phyloP scores from a whole-genome alignment of 64 coral and sea anemone genomes.

The Montipora efflorescens region DNA sequence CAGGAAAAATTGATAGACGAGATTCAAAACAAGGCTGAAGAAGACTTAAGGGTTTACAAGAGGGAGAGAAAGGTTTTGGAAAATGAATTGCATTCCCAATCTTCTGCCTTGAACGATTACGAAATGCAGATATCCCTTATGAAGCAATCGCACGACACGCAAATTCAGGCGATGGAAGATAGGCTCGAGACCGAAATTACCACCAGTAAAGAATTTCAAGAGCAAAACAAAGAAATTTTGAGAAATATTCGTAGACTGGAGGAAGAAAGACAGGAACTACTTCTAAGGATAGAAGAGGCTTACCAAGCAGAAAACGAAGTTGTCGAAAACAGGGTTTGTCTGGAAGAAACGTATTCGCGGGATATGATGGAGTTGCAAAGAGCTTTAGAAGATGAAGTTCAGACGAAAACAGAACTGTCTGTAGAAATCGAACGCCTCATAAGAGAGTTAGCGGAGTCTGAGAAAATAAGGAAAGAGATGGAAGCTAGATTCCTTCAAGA shows the following conservation, averaged over 20 bases:
- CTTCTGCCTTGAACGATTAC: conserved; percentile 27
- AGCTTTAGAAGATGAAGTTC: conserved; percentile 73
- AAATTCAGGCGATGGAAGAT: conserved; percentile 64
- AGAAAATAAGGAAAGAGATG: conserved; percentile 66
- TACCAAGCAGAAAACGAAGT: conserved; percentile 82
- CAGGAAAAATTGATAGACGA: conserved; percentile 45
- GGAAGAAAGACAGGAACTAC: conserved; percentile 83
- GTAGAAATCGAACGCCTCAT: conserved; percentile 82
- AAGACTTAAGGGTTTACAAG: conserved; percentile 23
- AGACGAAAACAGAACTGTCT: conserved; percentile 70
- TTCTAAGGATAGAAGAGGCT: conserved; percentile 74
- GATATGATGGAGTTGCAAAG: conserved; percentile 64
- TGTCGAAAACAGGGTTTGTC: conserved; percentile 40
- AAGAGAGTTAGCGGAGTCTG: conserved; percentile 69
- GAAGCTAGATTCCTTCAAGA: conserved; percentile 59
- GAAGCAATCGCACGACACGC: conserved; percentile 61
- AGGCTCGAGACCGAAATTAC: conserved; percentile 63
- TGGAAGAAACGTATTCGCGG: conserved; percentile 67
- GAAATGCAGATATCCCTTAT: conserved; percentile 69
- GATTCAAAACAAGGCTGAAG: conserved; percentile 28
- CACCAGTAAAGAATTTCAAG: conserved; percentile 63
- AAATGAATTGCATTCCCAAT: conserved; percentile 64
- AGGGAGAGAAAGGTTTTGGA: conserved; percentile 71
- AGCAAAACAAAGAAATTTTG: conserved; percentile 65
- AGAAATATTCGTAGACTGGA: conserved; percentile 65